These are phyloP conservation scores for Mylabris phalerata DNA, from an alignment of 1,140 invertebrate species.

Conservation along the genomic window DNA sequence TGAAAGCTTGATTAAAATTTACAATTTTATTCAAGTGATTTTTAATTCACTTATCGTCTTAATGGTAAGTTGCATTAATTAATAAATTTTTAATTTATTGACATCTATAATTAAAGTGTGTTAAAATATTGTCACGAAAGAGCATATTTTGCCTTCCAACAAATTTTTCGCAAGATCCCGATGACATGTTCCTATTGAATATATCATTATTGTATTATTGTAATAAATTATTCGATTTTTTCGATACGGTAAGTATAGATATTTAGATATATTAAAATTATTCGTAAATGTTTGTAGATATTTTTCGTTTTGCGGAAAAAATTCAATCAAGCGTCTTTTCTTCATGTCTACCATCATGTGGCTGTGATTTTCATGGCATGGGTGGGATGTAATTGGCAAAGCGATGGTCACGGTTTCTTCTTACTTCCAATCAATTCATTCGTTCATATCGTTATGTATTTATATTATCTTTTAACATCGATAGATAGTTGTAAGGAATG, in stretches of 20 bases:
- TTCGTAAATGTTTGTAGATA: neutral
- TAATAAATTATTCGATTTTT: constrained; percentile 58
- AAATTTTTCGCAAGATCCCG: constrained; percentile 55
- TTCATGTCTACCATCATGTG: neutral
- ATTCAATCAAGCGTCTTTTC: neutral
- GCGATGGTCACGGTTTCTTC: too few species aligned
- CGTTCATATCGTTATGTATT: neutral
- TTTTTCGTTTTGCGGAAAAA: neutral
- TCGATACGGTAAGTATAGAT: constrained; percentile 54
- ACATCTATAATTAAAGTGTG: neutral
- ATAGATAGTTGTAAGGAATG: too few species aligned
- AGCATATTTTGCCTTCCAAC: constrained; percentile 58
- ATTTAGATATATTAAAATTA: too few species aligned
- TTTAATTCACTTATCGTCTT: neutral
- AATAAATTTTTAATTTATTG: neutral
- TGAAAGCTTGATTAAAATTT: neutral
- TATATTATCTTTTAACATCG: neutral
- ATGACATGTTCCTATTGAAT: constrained; percentile 53
- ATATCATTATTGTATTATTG: constrained; percentile 58
- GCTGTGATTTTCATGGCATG: too few species aligned
- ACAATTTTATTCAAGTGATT: neutral
- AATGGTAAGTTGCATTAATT: neutral
- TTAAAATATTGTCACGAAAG: neutral
- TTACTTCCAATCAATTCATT: too few species aligned
- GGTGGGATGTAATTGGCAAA: too few species aligned